These are phyloP conservation scores for silkworm (Bombyx mori) DNA, from an alignment of 1,140 invertebrate genomes.

Conservation along the genomic window DNA sequence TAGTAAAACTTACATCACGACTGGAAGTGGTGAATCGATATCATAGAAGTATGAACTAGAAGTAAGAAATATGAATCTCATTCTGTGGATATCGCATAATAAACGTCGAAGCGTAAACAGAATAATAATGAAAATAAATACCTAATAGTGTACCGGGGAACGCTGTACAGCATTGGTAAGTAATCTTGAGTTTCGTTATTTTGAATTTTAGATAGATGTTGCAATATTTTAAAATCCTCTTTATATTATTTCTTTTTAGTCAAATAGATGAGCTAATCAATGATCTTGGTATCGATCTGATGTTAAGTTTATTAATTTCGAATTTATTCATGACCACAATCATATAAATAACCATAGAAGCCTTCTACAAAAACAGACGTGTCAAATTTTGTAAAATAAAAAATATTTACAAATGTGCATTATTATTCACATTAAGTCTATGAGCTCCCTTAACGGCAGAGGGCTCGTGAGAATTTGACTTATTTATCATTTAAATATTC, in stretches of 20 bases:
- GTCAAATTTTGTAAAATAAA: no score
- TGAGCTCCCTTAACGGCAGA: background rate
- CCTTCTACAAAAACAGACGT: background rate
- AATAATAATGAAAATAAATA: background rate
- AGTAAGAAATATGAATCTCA: background rate
- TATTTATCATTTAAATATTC: background rate
- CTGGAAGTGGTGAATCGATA: background rate
- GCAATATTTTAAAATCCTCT: background rate
- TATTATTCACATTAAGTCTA: background rate
- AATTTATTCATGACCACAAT: background rate
- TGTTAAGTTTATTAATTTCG: background rate
- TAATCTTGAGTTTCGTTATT: background rate
- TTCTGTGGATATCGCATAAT: background rate
- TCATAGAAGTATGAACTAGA: background rate
- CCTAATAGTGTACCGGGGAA: constrained; percentile 15
- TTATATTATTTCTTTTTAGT: background rate
- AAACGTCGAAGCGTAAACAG: background rate
- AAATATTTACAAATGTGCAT: background rate
- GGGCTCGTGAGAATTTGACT: background rate
- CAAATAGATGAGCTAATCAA: background rate
- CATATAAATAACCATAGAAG: background rate
- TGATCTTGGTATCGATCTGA: background rate
- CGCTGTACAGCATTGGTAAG: constrained; percentile 14
- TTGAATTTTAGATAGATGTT: background rate
- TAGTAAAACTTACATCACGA: background rate